Percentiles rank a stretch among this genome's conserved stretches.
Conservation (phyloP, 1,140 invertebrate species). For the Cotesia chilonis region DNA sequence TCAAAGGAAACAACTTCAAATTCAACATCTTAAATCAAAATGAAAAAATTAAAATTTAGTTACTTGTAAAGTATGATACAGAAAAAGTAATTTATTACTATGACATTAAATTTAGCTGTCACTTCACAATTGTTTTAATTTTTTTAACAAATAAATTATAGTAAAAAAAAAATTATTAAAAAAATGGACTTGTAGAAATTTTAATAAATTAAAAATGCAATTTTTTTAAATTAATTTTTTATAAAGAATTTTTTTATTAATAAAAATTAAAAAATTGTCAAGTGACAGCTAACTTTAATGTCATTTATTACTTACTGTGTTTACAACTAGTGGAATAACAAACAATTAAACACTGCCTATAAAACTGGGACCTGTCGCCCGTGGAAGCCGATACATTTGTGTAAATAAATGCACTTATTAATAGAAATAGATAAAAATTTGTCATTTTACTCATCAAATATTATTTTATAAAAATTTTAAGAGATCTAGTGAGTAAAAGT, state of each 20-base stretch:
- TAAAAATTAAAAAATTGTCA: no score
- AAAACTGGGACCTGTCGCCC: constrained; percentile 59
- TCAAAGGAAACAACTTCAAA: constrained; percentile 67
- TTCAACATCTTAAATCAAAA: constrained; percentile 57
- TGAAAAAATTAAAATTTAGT: constrained; percentile 8
- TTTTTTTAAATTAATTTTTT: no score
- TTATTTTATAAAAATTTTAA: no score
- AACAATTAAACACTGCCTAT: constrained; percentile 57
- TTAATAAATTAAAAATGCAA: no score
- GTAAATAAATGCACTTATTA: constrained; percentile 37
- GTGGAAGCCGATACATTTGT: constrained; percentile 45
- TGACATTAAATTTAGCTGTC: no score
- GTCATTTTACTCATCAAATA: neutral
- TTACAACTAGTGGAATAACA: constrained; percentile 59
- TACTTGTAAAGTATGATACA: neutral
- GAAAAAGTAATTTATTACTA: constrained; percentile 15
- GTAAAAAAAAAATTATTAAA: no score
- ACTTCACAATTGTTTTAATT: no score
- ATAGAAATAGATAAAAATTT: constrained; percentile 28
- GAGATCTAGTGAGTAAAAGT: no score
- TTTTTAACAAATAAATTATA: no score
- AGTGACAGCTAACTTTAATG: no score
- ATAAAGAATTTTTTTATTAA: no score
- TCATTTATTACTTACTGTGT: constrained; percentile 46
- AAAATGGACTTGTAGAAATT: no score